Evolutionary conservation across 1,140 invertebrate genomes (phyloP), one percentile per base, ranked within the genome.

Genomic region (Neodiprion fabricii): DNA sequence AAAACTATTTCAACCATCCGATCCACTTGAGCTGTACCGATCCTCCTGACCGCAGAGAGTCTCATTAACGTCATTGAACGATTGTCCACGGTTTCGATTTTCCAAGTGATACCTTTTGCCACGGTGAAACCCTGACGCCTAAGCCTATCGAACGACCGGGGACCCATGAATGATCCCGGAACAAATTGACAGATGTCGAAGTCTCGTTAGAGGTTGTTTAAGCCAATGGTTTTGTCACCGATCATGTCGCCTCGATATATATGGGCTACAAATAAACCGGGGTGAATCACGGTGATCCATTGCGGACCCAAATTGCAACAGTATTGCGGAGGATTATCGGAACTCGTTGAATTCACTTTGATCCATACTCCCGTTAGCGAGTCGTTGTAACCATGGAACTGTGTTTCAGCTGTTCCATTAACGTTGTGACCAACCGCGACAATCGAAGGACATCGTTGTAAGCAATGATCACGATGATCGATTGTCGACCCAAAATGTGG

Each of bases 41-140:
- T 21, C 17, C 17, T 21, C 17, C 17, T 21, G 17, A 21, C 17
- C 17, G 17, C 17, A 21, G 17, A 85, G 80, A 85, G 81, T 82
- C 84, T 87, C 85, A 85, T 87, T 86, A 87, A 84, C 79, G 81
- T 81, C 80, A 87, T 87, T 87, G 83, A 86, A 79, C 84, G 85
- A 87, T 87, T 87, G 86, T 87, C 83, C 84, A 87, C 85, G 86
- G 82, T 73, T 78, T 61, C 75, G 79, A 82, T 14, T 67, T 83
- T 77, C 79, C 75, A 78, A 83, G 81, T 77, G 77, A 77, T 53
- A 10, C n/a, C 10, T 53, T 53, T 53, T 53, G 50, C 10, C 50
- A 53, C 50, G 50, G 50, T 53, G 10, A 11, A 10, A 53, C 10
- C 50, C 50, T n/a, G 10, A 53, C 10, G 50, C 50, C 10, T n/a